These are phyloP conservation scores for Tachina lurida DNA, from an alignment of 2,888 invertebrate species.

Conservation along the genomic window DNA sequence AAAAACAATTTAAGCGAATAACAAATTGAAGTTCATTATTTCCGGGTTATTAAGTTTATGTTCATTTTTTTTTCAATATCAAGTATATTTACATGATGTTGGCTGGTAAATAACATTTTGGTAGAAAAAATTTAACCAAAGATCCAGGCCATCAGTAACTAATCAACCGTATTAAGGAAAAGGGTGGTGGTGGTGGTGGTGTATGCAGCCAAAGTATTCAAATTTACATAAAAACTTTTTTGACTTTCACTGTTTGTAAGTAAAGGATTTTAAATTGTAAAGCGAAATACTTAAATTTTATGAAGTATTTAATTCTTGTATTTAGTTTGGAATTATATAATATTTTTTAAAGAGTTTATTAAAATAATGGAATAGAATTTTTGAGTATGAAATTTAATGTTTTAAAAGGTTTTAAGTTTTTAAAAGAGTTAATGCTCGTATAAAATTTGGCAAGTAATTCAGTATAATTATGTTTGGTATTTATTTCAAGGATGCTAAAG, in stretches of 20 bases:
- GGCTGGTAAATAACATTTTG: conserved; percentile 11
- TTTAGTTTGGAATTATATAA: neutral
- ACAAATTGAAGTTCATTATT: conserved; percentile 30
- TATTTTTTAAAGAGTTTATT: neutral
- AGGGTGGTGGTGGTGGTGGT: neutral
- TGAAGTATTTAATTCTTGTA: neutral
- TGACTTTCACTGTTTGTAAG: neutral
- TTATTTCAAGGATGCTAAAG: too few species aligned
- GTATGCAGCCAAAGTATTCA: neutral
- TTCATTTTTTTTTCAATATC: neutral
- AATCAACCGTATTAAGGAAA: conserved; percentile 14
- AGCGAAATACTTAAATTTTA: neutral
- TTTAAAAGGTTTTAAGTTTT: too few species aligned
- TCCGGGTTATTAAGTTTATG: neutral
- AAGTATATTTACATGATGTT: neutral
- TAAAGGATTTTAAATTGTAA: neutral
- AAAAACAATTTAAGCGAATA: conserved; percentile 1
- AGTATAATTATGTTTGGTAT: too few species aligned
- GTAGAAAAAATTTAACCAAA: neutral
- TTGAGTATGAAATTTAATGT: too few species aligned
- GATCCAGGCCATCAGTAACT: neutral
- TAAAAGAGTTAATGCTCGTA: too few species aligned
- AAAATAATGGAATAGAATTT: too few species aligned
- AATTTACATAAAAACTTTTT: neutral
- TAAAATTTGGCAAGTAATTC: too few species aligned